Evolutionary conservation across 92 coral and sea anemone species (phyloP).

Genomic region (Hydrozoanthus gracilis): DNA sequence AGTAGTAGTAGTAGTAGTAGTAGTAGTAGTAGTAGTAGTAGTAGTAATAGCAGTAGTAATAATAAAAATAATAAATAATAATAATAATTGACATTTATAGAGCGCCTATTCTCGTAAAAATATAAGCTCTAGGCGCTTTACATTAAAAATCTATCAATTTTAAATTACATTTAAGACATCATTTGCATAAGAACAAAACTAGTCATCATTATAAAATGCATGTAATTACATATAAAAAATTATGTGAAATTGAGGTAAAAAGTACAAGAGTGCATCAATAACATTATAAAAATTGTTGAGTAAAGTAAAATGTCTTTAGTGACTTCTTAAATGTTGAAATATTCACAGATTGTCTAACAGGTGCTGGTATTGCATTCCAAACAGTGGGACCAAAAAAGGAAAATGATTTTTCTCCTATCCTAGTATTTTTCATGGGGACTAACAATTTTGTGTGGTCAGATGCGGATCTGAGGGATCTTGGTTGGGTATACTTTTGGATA

Average conservation of each 20-base stretch:
- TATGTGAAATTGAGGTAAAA: not conserved
- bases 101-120: slow-evolving; percentile 2
- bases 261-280: not conserved
- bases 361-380: slow-evolving; percentile 28
- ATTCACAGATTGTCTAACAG: not conserved
- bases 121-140: not conserved
- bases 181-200: not conserved
- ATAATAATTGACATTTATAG: slow-evolving; percentile 1
- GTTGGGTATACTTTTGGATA: slow-evolving; percentile 31
- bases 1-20: too few relatives aligned
- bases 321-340: slow-evolving; percentile 24
- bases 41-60: too few relatives aligned
- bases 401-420: slow-evolving; percentile 14
- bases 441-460: slow-evolving; percentile 24
- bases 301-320: slow-evolving; percentile 4
- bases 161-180: not conserved
- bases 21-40: too few relatives aligned
- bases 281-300: slow-evolving; percentile 13
- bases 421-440: slow-evolving; percentile 12
- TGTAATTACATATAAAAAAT: not conserved
- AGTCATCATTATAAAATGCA: not conserved
- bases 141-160: not conserved
- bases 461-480: slow-evolving; percentile 14
- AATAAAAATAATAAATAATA: slow-evolving; percentile 1
- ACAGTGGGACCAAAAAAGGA: slow-evolving; percentile 17